Evolutionary conservation across 2,113 vertebrate species (phyloP), one percentile per base, ranked within the genome.

Genomic region (Thomomys bottae): DNA sequence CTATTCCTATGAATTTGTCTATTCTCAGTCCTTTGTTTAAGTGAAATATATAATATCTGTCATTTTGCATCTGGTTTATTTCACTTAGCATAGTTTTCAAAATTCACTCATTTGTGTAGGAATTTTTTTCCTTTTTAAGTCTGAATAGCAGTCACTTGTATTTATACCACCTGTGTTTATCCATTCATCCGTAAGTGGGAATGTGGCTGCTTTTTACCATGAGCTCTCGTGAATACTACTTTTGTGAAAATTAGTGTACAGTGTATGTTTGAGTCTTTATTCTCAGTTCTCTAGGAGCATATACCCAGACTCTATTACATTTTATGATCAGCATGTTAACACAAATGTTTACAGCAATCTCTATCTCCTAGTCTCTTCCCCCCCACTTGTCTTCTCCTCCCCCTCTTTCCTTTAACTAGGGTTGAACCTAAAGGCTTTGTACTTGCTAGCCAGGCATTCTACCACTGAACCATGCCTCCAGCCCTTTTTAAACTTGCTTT

Each of bases 281-380:
- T 68, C 76, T 45, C 15, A 49, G 4, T 67, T 84, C 36, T 72
- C 63, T 70, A 7, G 49, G 34, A n/a, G 7, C 26, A 30, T 38
- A 75, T 81, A 38, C 49, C 18, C n/a, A 84, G 68, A n/a, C 26
- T 59, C 59, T 73, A 72, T 32, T 80, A 63, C 11, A 8, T 81
- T 91, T 88, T 91, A 7, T 89, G 14, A 70, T 24, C 68, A 70
- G n/a, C 34, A 71, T 67, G 17, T 83, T 81, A 73, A 70, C 40
- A 80, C 15, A 73, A 38, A 30, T 32, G 81, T 86, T 77, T 88
- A 45, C 32, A 61, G 45, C 45, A 45, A 11, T 54, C 49, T 54
- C 49, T 54, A 12, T 10, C 49, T 54, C 49, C n/a, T n/a, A n/a
- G n/a, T 18, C 15, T 54, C 15, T 3, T 15, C 12, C 49, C 4